These are phyloP conservation scores for Hypolimnas misippus DNA, from an alignment of 2,888 invertebrate species.

Conservation along the genomic window DNA sequence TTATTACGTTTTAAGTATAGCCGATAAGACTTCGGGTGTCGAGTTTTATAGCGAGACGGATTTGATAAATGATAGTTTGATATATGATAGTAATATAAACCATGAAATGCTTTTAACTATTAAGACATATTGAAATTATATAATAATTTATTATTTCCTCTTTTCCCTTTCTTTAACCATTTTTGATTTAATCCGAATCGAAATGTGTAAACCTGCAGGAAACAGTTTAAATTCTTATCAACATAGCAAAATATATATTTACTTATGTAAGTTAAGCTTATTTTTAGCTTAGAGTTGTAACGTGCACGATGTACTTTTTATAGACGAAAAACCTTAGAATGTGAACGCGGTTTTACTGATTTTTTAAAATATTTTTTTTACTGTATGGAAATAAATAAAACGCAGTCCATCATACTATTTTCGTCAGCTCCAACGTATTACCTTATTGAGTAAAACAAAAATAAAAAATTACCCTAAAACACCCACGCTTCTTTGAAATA, in stretches of 20 bases:
- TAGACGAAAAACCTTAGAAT: no score
- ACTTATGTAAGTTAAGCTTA: no score
- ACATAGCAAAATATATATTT: no score
- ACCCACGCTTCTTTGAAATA: conserved; percentile 43
- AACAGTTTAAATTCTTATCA: no score
- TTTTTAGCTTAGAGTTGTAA: no score
- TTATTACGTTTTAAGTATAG: conserved; percentile 9
- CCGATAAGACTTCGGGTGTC: conserved; percentile 8
- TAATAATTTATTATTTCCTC: neutral
- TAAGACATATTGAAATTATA: neutral
- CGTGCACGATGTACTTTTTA: no score
- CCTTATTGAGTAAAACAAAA: conserved; percentile 18
- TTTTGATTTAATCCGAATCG: no score
- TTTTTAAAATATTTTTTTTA: no score
- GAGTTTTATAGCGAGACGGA: neutral
- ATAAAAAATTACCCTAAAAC: conserved; percentile 34
- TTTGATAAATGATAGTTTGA: neutral
- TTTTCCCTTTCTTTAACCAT: neutral
- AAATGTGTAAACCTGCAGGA: no score
- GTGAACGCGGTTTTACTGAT: no score
- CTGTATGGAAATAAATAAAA: no score
- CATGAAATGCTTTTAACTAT: neutral
- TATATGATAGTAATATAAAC: neutral
- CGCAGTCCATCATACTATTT: no score
- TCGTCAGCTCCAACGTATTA: conserved; percentile 18